Evolutionary conservation across 1,140 invertebrate genomes (phyloP).

Genomic region (Pectinophora gossypiella): DNA sequence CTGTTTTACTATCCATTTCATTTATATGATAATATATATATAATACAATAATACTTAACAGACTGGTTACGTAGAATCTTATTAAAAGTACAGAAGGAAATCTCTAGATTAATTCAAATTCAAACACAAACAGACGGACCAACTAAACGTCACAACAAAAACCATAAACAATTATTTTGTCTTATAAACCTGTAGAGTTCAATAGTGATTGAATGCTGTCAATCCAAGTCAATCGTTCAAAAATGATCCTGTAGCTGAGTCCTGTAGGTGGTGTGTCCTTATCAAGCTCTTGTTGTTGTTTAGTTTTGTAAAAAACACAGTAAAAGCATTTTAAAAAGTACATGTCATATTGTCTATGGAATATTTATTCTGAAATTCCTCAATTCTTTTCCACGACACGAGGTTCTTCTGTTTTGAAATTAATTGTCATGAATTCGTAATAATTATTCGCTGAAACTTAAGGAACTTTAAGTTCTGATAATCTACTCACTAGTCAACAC

Average conservation of each 20-base stretch:
- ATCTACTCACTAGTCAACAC: background rate
- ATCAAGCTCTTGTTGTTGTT: too few species aligned
- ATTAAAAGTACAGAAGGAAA: too few species aligned
- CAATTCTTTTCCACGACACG: slow-evolving; percentile 2
- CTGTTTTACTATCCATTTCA: background rate
- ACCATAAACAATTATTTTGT: slow-evolving; percentile 8
- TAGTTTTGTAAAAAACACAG: too few species aligned
- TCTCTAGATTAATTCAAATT: slow-evolving; percentile 6
- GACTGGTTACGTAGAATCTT: background rate
- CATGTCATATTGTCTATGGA: background rate
- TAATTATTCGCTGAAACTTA: background rate
- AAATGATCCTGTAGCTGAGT: too few species aligned
- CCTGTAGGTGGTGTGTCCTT: too few species aligned
- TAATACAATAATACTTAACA: background rate
- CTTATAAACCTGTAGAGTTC: too few species aligned
- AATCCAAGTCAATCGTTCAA: too few species aligned
- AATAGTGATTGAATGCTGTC: too few species aligned
- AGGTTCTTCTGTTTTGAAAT: slow-evolving; percentile 4
- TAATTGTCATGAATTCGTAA: background rate
- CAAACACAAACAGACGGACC: slow-evolving; percentile 6
- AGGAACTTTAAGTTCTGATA: background rate
- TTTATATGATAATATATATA: background rate
- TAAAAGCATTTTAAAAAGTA: slow-evolving; percentile 1
- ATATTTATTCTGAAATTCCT: background rate
- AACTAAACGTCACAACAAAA: slow-evolving; percentile 6